These are phyloP conservation scores for Lamellibrachia satsuma DNA, from an alignment of 2,888 invertebrate genomes.

Conservation along the genomic window DNA sequence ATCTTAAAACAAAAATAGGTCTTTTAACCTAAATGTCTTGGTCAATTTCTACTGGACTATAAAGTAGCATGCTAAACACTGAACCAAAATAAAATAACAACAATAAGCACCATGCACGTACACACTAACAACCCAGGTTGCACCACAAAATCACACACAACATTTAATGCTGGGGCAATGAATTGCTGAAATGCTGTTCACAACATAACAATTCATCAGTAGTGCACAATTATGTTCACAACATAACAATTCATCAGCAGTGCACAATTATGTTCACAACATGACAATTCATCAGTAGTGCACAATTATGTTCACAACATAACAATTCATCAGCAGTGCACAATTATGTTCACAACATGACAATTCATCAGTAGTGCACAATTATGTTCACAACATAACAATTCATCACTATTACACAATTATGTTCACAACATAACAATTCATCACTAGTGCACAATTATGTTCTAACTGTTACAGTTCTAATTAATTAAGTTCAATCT, in stretches of 20 bases:
- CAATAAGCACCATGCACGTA: not conserved
- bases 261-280: too few species aligned
- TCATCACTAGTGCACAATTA: not conserved
- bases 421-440: not conserved
- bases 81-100: not conserved
- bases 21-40: too few species aligned
- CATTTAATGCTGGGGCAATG: not conserved
- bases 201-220: not conserved
- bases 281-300: too few species aligned
- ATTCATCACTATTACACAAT: not conserved
- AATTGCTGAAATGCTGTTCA: not conserved
- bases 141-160: not conserved
- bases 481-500: not conserved
- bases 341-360: not conserved
- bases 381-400: too few species aligned
- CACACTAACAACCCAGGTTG: not conserved
- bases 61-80: too few species aligned
- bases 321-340: not conserved
- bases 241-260: too few species aligned
- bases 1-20: too few species aligned
- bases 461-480: not conserved
- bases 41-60: too few species aligned
- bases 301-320: not conserved
- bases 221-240: not conserved
- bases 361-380: too few species aligned